Percentiles rank a stretch among this genome's conserved stretches.
Evolutionary conservation across 1,140 invertebrate genomes (phyloP).

Genomic region (Hermatobates lingyangjiaoensis): DNA sequence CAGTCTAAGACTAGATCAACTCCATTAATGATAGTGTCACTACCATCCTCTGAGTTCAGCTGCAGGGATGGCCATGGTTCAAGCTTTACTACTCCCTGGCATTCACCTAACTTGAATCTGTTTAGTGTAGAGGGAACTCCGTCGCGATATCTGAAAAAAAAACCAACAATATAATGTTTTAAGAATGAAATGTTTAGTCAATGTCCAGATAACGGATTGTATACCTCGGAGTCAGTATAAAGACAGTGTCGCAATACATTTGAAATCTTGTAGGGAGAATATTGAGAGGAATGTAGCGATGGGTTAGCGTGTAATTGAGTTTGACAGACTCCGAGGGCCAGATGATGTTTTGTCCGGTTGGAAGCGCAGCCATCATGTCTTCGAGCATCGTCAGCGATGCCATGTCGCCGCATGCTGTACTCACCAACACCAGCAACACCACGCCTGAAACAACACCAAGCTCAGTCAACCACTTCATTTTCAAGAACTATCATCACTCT

Average conservation of each 20-base stretch:
- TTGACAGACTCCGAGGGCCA: background rate
- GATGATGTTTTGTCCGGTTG: background rate
- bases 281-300: background rate
- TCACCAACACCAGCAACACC: background rate
- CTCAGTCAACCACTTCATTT: too few species aligned
- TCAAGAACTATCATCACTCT: too few species aligned
- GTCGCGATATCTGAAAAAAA: background rate
- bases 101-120: background rate
- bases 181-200: background rate
- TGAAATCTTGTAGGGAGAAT: background rate
- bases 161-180: background rate
- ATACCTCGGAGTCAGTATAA: background rate
- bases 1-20: conserved; percentile 36
- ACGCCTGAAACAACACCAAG: background rate
- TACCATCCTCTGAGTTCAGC: background rate
- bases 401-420: background rate
- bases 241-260: background rate
- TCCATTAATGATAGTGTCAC: conserved; percentile 18
- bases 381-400: background rate
- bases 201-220: background rate
- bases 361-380: background rate
- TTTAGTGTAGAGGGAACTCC: background rate
- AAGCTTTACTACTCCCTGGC: background rate
- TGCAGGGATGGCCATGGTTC: background rate
- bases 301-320: background rate